A percentile compares a stretch with the other conserved stretches of the same genome.
These are phyloP conservation scores for Elgaria multicarinata DNA, from an alignment of 2,113 vertebrate genomes.

Conservation along the genomic window DNA sequence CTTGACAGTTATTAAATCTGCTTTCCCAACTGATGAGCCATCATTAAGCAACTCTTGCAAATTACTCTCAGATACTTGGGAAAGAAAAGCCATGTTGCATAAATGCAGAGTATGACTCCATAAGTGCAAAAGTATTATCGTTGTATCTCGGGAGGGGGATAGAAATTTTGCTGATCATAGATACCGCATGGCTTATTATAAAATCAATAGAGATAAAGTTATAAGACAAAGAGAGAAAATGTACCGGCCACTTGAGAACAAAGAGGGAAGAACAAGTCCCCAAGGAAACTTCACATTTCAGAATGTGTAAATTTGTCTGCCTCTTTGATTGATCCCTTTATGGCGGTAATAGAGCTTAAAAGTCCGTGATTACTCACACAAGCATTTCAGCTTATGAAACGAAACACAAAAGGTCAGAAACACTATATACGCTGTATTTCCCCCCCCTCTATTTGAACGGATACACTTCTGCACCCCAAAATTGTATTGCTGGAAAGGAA, in stretches of 20 bases:
- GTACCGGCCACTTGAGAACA: constrained; percentile 54
- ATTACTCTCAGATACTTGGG: constrained; percentile 53
- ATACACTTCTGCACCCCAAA: background rate
- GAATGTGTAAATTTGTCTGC: constrained; percentile 55
- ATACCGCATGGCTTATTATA: constrained; percentile 69
- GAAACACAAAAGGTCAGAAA: constrained; percentile 1
- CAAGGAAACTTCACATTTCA: constrained; percentile 61
- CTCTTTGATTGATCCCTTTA: constrained; percentile 57
- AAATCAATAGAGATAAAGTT: constrained; percentile 77
- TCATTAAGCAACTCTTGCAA: constrained; percentile 61
- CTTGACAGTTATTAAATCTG: constrained; percentile 56
- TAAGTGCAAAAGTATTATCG: constrained; percentile 62
- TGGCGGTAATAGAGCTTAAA: constrained; percentile 67
- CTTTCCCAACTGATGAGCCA: constrained; percentile 59
- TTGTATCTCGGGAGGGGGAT: constrained; percentile 36
- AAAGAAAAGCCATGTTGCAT: constrained; percentile 42
- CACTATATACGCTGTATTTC: background rate
- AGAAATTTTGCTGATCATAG: constrained; percentile 66
- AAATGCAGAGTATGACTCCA: constrained; percentile 67
- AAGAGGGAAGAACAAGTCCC: constrained; percentile 60
- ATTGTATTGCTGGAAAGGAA: background rate
- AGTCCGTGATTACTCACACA: constrained; percentile 61
- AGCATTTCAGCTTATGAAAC: constrained; percentile 56
- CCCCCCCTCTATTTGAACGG: too few species aligned
- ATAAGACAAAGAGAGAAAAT: constrained; percentile 62